A percentile compares a stretch with the other conserved stretches of the same genome.
Conservation (phyloP, 2,797 vertebrate species). For the Thamnophis elegans region DNA sequence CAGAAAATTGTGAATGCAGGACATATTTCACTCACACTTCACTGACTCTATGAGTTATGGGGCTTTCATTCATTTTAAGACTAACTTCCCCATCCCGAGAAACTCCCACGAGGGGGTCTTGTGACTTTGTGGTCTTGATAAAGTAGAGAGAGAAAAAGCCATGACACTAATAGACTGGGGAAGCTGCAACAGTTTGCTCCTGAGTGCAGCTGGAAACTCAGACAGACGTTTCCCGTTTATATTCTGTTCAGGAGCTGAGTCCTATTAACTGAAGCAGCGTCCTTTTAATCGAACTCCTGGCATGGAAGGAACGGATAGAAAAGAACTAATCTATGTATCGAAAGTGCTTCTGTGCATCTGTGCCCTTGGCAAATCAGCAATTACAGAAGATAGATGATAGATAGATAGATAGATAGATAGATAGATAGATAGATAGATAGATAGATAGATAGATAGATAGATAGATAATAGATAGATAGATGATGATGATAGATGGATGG, state of each 20-base stretch:
- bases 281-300: constrained; percentile 25
- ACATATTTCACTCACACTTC: constrained; percentile 30
- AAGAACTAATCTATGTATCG: not conserved
- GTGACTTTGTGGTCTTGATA: constrained; percentile 20
- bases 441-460: no score
- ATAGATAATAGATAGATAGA: no score
- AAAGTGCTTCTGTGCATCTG: not conserved
- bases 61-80: constrained; percentile 47
- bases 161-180: not conserved
- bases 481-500: no score
- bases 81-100: constrained; percentile 10
- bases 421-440: no score
- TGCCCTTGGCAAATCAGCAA: not conserved
- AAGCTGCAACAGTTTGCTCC: not conserved
- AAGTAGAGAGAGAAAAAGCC: not conserved
- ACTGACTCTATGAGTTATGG: constrained; percentile 28
- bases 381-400: no score
- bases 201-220: not conserved
- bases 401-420: no score
- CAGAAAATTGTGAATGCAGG: constrained; percentile 43
- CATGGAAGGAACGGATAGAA: not conserved
- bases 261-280: not conserved
- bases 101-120: constrained; percentile 10
- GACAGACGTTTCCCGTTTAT: not conserved
- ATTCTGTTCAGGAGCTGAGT: not conserved